These are phyloP conservation scores for Pagrus major DNA, from an alignment of 2,113 vertebrate genomes.

Conservation along the genomic window DNA sequence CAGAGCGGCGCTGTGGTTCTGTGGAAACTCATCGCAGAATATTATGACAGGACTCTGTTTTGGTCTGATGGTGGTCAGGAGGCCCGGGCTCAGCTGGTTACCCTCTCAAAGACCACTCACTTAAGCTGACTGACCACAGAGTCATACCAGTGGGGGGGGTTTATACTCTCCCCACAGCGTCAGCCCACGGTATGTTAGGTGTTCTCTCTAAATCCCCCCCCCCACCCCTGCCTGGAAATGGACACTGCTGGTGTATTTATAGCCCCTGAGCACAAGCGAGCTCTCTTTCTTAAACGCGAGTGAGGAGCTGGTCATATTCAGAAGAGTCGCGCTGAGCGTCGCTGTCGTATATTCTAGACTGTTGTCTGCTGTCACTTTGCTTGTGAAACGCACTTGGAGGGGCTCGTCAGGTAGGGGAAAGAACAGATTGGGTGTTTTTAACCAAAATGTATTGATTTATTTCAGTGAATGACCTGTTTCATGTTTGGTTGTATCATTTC, in stretches of 20 bases:
- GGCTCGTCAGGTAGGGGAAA: constrained; percentile 67
- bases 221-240: constrained; percentile 74
- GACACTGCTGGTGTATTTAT: constrained; percentile 86
- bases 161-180: constrained; percentile 46
- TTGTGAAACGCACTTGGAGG: constrained; percentile 14
- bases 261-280: constrained; percentile 69
- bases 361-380: not conserved
- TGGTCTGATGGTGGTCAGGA: constrained; percentile 26
- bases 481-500: not conserved
- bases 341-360: constrained; percentile 52
- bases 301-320: constrained; percentile 52
- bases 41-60: constrained; percentile 45
- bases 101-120: constrained; percentile 43
- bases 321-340: constrained; percentile 44
- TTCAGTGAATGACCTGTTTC: not conserved
- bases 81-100: constrained; percentile 52
- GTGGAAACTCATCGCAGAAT: constrained; percentile 11
- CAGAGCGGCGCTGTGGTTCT: constrained; percentile 5
- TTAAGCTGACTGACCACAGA: constrained; percentile 53
- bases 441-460: not conserved
- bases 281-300: constrained; percentile 74
- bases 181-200: constrained; percentile 63
- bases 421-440: not conserved
- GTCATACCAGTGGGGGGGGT: constrained; percentile 40
- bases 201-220: constrained; percentile 47